Evolutionary conservation across 2,113 vertebrate species (phyloP).

Genomic region (Globicephala melas): DNA sequence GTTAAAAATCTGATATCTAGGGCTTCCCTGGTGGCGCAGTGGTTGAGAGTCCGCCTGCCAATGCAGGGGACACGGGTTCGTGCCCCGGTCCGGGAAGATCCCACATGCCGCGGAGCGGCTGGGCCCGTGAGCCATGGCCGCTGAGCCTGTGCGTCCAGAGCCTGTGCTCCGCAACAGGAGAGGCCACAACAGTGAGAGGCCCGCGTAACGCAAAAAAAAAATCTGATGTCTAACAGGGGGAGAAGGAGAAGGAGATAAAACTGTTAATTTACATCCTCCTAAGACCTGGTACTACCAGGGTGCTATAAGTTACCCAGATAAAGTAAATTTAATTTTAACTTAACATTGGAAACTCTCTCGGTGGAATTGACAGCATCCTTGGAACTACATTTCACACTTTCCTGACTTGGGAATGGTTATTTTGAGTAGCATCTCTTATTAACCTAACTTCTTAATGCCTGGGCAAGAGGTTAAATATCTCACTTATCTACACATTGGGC

Average conservation of each 20-base stretch:
- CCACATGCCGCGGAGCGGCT: too few species aligned
- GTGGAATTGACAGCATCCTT: constrained; percentile 26
- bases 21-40: too few species aligned
- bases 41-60: too few species aligned
- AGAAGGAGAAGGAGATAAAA: not conserved
- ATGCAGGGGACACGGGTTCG: too few species aligned
- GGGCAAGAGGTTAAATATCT: constrained; percentile 59
- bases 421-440: constrained; percentile 53
- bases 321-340: not conserved
- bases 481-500: constrained; percentile 29
- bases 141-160: too few species aligned
- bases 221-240: not conserved
- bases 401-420: constrained; percentile 60
- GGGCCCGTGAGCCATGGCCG: too few species aligned
- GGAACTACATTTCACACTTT: constrained; percentile 42
- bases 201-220: not conserved
- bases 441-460: constrained; percentile 41
- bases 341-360: not conserved
- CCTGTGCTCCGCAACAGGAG: too few species aligned
- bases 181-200: too few species aligned
- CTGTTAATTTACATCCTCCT: not conserved
- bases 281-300: not conserved
- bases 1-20: not conserved
- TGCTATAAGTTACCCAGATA: not conserved
- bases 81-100: too few species aligned